Evolutionary conservation across 1,140 invertebrate species (phyloP).

Genomic region (Drosophila sulfurigaster): DNA sequence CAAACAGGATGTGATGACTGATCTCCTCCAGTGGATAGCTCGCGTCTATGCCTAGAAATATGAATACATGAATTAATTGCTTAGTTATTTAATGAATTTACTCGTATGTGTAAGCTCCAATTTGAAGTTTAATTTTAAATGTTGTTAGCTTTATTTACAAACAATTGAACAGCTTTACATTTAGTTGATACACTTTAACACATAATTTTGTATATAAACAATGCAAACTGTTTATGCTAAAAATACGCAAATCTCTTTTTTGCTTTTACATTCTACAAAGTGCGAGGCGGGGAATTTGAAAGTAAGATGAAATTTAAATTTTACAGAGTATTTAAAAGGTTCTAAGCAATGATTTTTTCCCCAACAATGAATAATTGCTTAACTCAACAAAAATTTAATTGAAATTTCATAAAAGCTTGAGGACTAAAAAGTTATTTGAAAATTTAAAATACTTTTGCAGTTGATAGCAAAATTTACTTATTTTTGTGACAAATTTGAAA

Average conservation of each 20-base stretch:
- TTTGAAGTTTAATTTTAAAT: not conserved
- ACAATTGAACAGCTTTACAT: slow-evolving; percentile 1
- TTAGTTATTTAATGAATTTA: slow-evolving; percentile 20
- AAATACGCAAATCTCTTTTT: not conserved
- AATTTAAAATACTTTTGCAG: too few species aligned
- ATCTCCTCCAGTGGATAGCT: slow-evolving; percentile 92
- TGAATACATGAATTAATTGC: not conserved
- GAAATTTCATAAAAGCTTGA: too few species aligned
- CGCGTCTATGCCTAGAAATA: slow-evolving; percentile 49
- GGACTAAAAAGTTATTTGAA: too few species aligned
- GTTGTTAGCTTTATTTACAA: slow-evolving; percentile 15
- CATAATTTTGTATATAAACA: not conserved
- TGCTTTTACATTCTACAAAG: not conserved
- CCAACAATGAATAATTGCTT: too few species aligned
- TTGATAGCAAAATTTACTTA: too few species aligned
- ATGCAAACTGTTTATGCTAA: not conserved
- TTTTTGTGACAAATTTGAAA: too few species aligned
- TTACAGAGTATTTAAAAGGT: too few species aligned
- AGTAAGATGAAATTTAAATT: not conserved
- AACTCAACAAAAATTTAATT: too few species aligned
- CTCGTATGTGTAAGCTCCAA: not conserved
- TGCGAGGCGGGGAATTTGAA: not conserved
- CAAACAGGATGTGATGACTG: slow-evolving; percentile 93
- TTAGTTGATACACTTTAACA: not conserved
- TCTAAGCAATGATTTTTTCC: too few species aligned